Conservation (phyloP, 2,888 invertebrate species). For the Homarus gammarus region DNA sequence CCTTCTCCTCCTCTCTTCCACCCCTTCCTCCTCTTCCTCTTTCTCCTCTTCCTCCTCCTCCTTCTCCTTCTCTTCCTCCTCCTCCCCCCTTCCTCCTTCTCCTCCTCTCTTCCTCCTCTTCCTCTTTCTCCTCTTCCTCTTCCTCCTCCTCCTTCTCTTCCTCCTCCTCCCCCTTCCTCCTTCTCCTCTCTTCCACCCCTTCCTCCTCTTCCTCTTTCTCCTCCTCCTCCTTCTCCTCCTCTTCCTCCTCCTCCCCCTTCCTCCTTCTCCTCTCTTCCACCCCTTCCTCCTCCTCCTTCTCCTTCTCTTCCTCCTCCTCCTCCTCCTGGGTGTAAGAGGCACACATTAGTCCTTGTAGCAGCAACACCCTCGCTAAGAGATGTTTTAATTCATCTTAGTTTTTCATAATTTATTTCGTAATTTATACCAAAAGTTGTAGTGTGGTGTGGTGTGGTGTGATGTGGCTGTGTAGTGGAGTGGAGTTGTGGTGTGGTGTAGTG, state of each 20-base stretch:
- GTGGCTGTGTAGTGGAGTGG: too few species aligned
- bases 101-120: background rate
- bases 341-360: too few species aligned
- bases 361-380: too few species aligned
- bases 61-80: background rate
- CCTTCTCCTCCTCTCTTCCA: background rate
- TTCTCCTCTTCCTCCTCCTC: background rate
- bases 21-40: background rate
- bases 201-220: background rate
- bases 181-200: background rate
- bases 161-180: background rate
- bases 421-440: too few species aligned
- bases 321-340: background rate
- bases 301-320: constrained; percentile 7
- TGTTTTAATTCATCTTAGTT: too few species aligned
- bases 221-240: background rate
- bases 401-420: too few species aligned
- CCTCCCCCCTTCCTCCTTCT: background rate
- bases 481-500: too few species aligned
- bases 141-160: background rate
- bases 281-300: too few species aligned
- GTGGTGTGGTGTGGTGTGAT: too few species aligned
- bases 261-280: background rate
- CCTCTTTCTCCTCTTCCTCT: background rate
- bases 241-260: background rate